Conservation (phyloP, 23 tunicate species). For the Diplosoma virens region DNA sequence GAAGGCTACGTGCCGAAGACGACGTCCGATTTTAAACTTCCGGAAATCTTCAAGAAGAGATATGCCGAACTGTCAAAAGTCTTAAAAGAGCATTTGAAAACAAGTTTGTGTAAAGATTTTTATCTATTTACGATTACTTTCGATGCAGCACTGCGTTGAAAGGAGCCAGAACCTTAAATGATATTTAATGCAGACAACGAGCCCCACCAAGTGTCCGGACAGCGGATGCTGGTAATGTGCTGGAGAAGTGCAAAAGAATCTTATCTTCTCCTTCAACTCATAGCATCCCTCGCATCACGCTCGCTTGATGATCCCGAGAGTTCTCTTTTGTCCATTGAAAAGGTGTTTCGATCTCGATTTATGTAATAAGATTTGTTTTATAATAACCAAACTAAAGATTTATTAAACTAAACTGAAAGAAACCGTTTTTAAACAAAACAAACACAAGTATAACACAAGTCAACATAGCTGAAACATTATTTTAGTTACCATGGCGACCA, state of each 20-base stretch:
- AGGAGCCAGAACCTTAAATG: too few relatives aligned
- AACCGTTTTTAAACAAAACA: too few relatives aligned
- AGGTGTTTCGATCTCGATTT: constrained; percentile 46
- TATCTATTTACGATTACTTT: too few relatives aligned
- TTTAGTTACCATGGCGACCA: too few relatives aligned
- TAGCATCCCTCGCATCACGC: constrained; percentile 28
- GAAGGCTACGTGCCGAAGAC: constrained; percentile 66
- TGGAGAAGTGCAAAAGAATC: constrained; percentile 88
- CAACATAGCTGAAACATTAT: too few relatives aligned
- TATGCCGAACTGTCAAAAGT: neutral
- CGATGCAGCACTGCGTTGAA: too few relatives aligned
- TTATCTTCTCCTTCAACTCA: constrained; percentile 51
- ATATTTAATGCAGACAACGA: neutral
- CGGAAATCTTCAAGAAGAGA: neutral
- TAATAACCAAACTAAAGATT: too few relatives aligned
- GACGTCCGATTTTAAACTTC: neutral
- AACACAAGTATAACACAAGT: too few relatives aligned
- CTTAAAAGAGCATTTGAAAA: neutral
- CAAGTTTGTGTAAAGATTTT: too few relatives aligned
- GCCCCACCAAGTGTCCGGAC: constrained; percentile 27
- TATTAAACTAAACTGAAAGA: too few relatives aligned
- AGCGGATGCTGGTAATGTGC: constrained; percentile 49
- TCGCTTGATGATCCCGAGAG: constrained; percentile 20
- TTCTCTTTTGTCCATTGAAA: constrained; percentile 47
- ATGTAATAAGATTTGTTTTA: too few relatives aligned